phyloP scores from a whole-genome alignment of 1,140 invertebrate species.

The Zaprionus ornatus region DNA sequence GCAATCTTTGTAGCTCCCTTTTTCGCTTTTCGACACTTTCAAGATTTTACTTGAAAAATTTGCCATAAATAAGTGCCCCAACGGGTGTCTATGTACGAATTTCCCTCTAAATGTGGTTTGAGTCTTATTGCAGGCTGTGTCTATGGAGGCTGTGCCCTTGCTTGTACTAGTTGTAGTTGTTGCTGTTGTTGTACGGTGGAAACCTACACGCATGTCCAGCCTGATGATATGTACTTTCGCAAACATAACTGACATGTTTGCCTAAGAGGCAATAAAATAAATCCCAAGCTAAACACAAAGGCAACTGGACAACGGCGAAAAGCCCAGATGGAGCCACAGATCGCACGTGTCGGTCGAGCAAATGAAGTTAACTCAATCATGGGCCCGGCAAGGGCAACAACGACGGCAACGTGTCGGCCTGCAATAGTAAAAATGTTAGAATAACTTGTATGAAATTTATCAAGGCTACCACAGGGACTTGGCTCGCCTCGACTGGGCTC shows the following conservation, averaged over 20 bases:
- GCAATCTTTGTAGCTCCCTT: constrained; percentile 18
- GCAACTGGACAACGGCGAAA: constrained; percentile 39
- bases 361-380: constrained; percentile 81
- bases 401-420: constrained; percentile 38
- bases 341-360: constrained; percentile 67
- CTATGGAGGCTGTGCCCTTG: constrained; percentile 41
- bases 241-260: constrained; percentile 82
- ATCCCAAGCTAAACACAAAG: constrained; percentile 59
- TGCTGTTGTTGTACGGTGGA: constrained; percentile 34
- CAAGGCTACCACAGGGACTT: constrained; percentile 53
- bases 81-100: constrained; percentile 38
- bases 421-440: constrained; percentile 79
- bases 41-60: constrained; percentile 78
- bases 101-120: constrained; percentile 51
- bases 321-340: constrained; percentile 6
- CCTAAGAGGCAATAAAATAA: constrained; percentile 79
- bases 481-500: not conserved
- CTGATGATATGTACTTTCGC: constrained; percentile 80
- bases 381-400: constrained; percentile 38
- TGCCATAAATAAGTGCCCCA: constrained; percentile 75
- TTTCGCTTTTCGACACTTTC: constrained; percentile 77
- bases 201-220: constrained; percentile 80
- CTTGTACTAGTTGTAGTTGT: constrained; percentile 15
- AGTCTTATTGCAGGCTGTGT: constrained; percentile 48
- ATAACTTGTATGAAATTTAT: constrained; percentile 76